phyloP scores from a whole-genome alignment of 2,113 vertebrate species.

The Lepisosteus osseus region DNA sequence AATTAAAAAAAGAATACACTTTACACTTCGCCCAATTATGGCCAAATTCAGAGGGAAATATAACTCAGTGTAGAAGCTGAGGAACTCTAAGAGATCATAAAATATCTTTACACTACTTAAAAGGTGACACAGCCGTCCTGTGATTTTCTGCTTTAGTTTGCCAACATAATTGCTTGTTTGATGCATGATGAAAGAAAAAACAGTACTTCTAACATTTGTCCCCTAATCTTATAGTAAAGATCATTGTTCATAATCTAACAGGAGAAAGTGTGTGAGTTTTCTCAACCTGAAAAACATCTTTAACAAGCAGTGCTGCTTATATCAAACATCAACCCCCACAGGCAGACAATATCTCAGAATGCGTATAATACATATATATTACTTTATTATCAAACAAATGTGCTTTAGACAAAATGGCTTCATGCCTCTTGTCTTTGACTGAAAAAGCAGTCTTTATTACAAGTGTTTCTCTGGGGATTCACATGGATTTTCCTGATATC shows the following conservation, averaged over 20 bases:
- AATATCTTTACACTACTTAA: constrained; percentile 24
- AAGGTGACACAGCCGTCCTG: background rate
- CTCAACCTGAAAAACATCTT: background rate
- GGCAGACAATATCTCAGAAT: constrained; percentile 31
- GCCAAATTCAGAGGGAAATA: constrained; percentile 23
- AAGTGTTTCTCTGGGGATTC: constrained; percentile 55
- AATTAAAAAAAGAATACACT: constrained; percentile 49
- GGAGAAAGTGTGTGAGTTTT: background rate
- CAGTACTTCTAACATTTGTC: constrained; percentile 17
- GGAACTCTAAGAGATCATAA: constrained; percentile 33
- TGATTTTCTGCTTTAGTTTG: constrained; percentile 19
- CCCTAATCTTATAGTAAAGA: constrained; percentile 6
- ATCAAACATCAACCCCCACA: constrained; percentile 41
- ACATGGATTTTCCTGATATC: constrained; percentile 48
- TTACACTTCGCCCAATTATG: constrained; percentile 38
- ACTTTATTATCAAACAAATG: constrained; percentile 44
- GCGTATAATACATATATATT: constrained; percentile 25
- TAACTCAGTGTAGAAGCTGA: background rate
- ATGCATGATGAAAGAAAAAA: constrained; percentile 20
- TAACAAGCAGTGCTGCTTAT: constrained; percentile 19
- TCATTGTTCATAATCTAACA: background rate
- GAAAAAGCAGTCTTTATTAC: constrained; percentile 33
- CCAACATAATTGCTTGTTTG: constrained; percentile 46
- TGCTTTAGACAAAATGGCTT: constrained; percentile 43
- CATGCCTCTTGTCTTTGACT: constrained; percentile 34